Percentiles rank a stretch among this genome's conserved stretches.
phyloP scores from a whole-genome alignment of 2,797 vertebrate genomes.

The Mus caroli region DNA sequence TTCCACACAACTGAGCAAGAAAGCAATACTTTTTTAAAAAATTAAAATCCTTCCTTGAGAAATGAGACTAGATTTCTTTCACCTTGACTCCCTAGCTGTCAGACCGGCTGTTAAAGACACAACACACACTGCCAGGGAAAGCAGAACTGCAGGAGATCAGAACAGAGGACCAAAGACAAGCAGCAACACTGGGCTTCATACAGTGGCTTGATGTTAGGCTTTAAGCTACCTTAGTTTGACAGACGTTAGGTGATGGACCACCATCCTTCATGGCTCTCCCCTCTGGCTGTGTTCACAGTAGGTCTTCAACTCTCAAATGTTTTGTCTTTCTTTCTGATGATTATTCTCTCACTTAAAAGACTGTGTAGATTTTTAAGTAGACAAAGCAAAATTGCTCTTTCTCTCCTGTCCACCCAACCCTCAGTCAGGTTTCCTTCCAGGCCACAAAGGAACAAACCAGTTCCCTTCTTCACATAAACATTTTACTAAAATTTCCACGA shows the following conservation, averaged over 20 bases:
- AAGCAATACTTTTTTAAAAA: background rate
- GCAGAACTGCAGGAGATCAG: background rate
- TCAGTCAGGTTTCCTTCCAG: background rate
- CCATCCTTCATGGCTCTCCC: background rate
- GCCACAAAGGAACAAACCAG: conserved; percentile 17
- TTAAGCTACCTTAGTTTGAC: background rate
- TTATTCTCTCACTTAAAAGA: background rate
- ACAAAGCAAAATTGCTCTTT: background rate
- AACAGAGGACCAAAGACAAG: background rate
- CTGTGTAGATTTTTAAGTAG: background rate
- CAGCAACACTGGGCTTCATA: background rate
- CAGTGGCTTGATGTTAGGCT: background rate
- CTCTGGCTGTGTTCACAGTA: background rate
- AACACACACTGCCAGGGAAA: background rate
- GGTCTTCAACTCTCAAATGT: background rate
- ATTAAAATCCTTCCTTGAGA: conserved; percentile 44
- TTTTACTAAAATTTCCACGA: conserved; percentile 63
- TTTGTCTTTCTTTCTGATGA: background rate
- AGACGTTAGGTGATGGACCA: background rate
- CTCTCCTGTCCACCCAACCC: background rate
- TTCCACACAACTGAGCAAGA: conserved; percentile 15
- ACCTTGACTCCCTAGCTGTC: background rate
- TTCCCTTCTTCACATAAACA: conserved; percentile 45
- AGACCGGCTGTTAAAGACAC: background rate
- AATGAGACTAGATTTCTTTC: background rate